Conservation (phyloP, 2,888 invertebrate species). For the Nomada fucata region DNA sequence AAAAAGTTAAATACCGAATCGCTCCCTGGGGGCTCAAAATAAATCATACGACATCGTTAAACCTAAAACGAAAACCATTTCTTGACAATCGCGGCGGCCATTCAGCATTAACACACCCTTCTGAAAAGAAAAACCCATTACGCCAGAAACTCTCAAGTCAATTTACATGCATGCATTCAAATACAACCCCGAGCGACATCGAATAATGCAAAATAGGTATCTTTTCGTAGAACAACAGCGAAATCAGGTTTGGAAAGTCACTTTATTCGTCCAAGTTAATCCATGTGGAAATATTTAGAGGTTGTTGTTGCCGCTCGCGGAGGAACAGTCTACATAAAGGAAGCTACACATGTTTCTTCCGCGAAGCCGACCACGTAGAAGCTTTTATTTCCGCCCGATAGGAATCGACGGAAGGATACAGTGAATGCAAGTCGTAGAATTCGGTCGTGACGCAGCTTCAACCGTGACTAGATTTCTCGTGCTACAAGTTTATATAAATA, state of each 20-base stretch:
- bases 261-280: not conserved
- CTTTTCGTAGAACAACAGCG: not conserved
- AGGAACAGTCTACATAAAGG: not conserved
- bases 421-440: not conserved
- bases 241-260: not conserved
- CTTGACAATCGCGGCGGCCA: too few species aligned
- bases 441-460: not conserved
- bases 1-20: too few species aligned
- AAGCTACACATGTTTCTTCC: not conserved
- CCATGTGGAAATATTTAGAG: not conserved
- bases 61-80: too few species aligned
- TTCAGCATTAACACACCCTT: too few species aligned
- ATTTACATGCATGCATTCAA: too few species aligned
- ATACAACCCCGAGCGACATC: too few species aligned
- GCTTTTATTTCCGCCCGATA: conserved; percentile 25
- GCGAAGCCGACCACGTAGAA: not conserved
- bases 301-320: not conserved
- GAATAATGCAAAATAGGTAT: not conserved
- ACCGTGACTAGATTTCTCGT: not conserved
- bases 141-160: too few species aligned
- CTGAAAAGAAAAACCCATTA: too few species aligned
- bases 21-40: too few species aligned
- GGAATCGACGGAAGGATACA: conserved; percentile 3
- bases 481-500: not conserved
- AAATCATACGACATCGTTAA: too few species aligned